A percentile compares a stretch with the other conserved stretches of the same genome.
phyloP scores from a whole-genome alignment of 92 coral and sea anemone genomes.

The Montipora capitata region DNA sequence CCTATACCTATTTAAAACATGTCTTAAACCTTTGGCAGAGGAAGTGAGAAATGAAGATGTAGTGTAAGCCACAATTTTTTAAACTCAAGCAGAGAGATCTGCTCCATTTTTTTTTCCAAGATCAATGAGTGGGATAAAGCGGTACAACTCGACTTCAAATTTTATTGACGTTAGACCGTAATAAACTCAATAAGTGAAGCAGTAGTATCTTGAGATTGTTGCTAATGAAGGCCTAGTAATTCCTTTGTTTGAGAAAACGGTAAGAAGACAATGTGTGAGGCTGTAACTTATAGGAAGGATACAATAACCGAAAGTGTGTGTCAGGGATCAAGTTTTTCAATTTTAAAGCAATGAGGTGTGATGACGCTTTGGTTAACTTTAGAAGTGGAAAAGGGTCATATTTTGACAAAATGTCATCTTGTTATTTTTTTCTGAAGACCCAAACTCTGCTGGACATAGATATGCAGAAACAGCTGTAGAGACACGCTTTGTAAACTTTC shows the following conservation, averaged over 20 bases:
- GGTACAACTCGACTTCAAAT: neutral
- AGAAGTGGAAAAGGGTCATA: conserved; percentile 19
- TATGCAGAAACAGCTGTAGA: conserved; percentile 55
- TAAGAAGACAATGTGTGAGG: neutral
- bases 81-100: too few species aligned
- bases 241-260: neutral
- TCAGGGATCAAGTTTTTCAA: neutral
- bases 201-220: conserved; percentile 2
- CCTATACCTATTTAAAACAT: too few species aligned
- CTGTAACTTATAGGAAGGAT: neutral
- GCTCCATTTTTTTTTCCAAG: too few species aligned
- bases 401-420: conserved; percentile 41
- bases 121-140: neutral
- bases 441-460: conserved; percentile 20
- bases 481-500: conserved; percentile 50
- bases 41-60: too few species aligned
- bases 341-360: neutral
- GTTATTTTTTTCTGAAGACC: conserved; percentile 13
- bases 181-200: neutral
- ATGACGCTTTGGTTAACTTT: neutral
- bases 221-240: neutral
- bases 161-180: neutral
- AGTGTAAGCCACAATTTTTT: too few species aligned
- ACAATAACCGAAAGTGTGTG: too few species aligned
- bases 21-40: too few species aligned